A percentile compares a stretch with the other conserved stretches of the same genome.
phyloP scores from a whole-genome alignment of 1,140 invertebrate species.

The Tribolium madens region DNA sequence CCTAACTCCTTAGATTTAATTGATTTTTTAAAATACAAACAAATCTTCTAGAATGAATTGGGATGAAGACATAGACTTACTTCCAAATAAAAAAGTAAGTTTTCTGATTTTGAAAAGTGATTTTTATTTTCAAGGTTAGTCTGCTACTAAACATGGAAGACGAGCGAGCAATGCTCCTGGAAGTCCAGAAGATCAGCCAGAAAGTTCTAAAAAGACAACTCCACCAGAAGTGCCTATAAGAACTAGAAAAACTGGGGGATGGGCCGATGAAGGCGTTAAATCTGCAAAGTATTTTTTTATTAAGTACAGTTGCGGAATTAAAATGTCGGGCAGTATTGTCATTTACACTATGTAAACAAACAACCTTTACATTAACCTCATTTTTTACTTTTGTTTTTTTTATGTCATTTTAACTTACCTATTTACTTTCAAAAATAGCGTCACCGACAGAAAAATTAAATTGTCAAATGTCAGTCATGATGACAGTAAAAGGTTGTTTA shows the following conservation, averaged over 20 bases:
- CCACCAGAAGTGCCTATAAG: constrained; percentile 49
- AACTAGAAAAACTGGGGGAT: constrained; percentile 60
- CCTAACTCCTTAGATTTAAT: neutral
- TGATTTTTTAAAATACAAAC: constrained; percentile 23
- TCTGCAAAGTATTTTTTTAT: no score
- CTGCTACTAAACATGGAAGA: constrained; percentile 58
- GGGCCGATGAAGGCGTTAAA: constrained; percentile 62
- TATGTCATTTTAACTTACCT: no score
- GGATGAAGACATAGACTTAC: constrained; percentile 60
- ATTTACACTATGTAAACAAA: no score
- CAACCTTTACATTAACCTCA: no score
- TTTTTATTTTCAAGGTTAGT: constrained; percentile 41
- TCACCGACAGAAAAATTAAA: no score
- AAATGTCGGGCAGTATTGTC: no score
- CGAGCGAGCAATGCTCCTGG: constrained; percentile 55
- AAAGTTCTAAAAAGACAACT: constrained; percentile 40
- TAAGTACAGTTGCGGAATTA: no score
- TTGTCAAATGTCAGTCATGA: no score
- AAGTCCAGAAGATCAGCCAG: constrained; percentile 27
- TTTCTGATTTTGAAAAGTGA: neutral
- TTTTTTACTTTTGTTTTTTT: no score
- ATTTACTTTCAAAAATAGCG: no score
- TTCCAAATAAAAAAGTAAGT: constrained; percentile 58
- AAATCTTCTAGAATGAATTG: constrained; percentile 55
- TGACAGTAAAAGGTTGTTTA: no score